These are phyloP conservation scores for Brachyalestes nurse DNA, from an alignment of 2,797 vertebrate genomes.

Conservation along the genomic window DNA sequence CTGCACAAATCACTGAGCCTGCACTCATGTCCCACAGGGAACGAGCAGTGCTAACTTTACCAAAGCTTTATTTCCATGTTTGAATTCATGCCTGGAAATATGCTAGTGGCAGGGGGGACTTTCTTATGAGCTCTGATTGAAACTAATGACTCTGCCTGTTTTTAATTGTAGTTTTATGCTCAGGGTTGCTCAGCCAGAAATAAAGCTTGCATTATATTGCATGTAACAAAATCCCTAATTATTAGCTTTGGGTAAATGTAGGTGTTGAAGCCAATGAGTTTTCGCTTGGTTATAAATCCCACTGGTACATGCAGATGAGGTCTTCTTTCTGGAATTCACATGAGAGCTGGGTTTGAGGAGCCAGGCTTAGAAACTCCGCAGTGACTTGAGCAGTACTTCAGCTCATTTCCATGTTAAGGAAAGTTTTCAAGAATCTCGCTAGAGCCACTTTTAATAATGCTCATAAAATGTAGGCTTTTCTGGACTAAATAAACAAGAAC, in stretches of 20 bases:
- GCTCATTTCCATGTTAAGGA: conserved; percentile 23
- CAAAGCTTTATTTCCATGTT: conserved; percentile 27
- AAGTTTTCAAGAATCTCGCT: conserved; percentile 2
- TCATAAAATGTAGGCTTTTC: no score
- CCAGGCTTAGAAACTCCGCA: not conserved
- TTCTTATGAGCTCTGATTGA: not conserved
- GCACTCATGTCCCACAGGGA: conserved; percentile 28
- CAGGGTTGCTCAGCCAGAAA: not conserved
- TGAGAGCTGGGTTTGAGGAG: not conserved
- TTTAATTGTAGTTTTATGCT: conserved; percentile 28
- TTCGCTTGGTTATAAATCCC: conserved; percentile 32
- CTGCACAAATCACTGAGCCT: conserved; percentile 36
- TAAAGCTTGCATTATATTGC: conserved; percentile 39
- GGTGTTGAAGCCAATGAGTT: conserved; percentile 28
- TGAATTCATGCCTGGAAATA: conserved; percentile 36
- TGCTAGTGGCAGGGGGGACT: conserved; percentile 9
- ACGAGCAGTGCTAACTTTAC: conserved; percentile 34
- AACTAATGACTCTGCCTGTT: conserved; percentile 16
- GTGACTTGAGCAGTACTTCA: not conserved
- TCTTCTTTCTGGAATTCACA: conserved; percentile 2
- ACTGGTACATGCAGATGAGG: conserved; percentile 42
- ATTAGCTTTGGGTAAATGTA: conserved; percentile 29
- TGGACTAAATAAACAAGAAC: no score
- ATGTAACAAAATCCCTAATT: conserved; percentile 34
- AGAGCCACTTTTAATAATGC: not conserved